Conservation (phyloP, 1,140 invertebrate species). For the Pollicipes pollicipes region DNA sequence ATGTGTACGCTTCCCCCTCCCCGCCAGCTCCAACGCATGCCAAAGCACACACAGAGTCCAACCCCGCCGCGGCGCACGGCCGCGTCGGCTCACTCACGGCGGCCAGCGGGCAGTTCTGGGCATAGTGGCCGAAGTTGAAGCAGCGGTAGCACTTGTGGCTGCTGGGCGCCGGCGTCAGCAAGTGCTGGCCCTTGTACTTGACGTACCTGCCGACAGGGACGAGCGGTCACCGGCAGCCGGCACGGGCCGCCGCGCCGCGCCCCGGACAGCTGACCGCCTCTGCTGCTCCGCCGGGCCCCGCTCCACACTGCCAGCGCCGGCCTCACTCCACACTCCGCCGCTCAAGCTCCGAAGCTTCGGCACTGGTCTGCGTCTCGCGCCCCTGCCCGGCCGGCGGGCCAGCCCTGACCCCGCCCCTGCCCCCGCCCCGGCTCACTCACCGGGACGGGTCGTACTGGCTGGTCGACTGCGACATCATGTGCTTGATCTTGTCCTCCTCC, state of each 20-base stretch:
- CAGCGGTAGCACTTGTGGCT: conserved; percentile 58
- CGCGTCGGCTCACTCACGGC: conserved; percentile 35
- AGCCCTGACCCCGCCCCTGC: too few relatives aligned
- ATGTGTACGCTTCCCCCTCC: too few relatives aligned
- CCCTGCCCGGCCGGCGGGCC: too few relatives aligned
- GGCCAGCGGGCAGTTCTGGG: conserved; percentile 68
- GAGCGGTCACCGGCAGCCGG: conserved; percentile 8
- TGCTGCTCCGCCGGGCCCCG: too few relatives aligned
- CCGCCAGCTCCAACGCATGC: too few relatives aligned
- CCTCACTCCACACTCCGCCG: too few relatives aligned
- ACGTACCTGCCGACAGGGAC: conserved; percentile 46
- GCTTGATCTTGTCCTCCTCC: conserved; percentile 92
- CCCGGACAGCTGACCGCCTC: too few relatives aligned
- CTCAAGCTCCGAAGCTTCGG: too few relatives aligned
- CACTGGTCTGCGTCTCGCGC: too few relatives aligned
- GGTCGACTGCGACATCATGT: conserved; percentile 91
- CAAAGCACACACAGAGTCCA: too few relatives aligned
- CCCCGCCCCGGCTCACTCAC: conserved; percentile 44
- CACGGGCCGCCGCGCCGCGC: neutral
- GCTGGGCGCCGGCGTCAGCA: neutral
- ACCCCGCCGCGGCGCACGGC: too few relatives aligned
- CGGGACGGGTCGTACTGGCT: conserved; percentile 91
- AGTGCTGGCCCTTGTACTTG: conserved; percentile 28
- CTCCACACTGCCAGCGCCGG: too few relatives aligned
- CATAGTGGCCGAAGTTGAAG: conserved; percentile 84